phyloP scores from a whole-genome alignment of 2,113 vertebrate genomes.

The Gasterosteus aculeatus region DNA sequence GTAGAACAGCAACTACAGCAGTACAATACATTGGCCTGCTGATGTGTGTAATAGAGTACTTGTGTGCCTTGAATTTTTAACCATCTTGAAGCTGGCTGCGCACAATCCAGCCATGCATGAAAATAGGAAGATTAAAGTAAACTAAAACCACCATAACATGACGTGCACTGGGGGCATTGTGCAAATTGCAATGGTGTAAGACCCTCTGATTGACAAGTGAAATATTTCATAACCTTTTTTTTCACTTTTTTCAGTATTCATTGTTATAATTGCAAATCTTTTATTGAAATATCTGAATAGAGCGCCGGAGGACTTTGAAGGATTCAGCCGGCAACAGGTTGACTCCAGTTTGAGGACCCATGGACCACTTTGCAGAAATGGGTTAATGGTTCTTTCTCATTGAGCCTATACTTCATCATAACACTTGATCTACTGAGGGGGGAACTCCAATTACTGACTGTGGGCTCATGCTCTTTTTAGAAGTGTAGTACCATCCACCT shows the following conservation, averaged over 20 bases:
- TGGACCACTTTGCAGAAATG: too few relatives aligned
- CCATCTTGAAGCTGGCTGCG: constrained; percentile 3
- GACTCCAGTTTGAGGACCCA: neutral
- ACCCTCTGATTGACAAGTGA: neutral
- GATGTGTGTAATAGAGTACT: constrained; percentile 34
- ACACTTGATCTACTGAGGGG: too few relatives aligned
- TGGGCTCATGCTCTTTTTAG: neutral
- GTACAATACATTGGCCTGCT: constrained; percentile 14
- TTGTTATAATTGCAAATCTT: neutral
- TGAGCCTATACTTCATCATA: too few relatives aligned
- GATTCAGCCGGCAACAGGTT: neutral
- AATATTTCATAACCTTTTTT: neutral
- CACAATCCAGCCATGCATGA: constrained; percentile 27
- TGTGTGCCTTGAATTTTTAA: constrained; percentile 40
- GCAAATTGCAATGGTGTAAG: neutral
- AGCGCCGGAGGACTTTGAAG: neutral
- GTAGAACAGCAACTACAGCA: constrained; percentile 29
- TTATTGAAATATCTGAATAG: neutral
- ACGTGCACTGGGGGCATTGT: neutral
- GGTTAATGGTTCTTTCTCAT: too few relatives aligned
- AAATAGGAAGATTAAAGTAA: constrained; percentile 24
- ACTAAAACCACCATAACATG: constrained; percentile 3
- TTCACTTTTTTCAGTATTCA: neutral
- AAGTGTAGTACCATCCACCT: neutral
- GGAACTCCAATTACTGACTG: too few relatives aligned